phyloP scores from a whole-genome alignment of 30 jellyfish, hydroid and myxozoan species.

The Chrysaora quinquecirrha region DNA sequence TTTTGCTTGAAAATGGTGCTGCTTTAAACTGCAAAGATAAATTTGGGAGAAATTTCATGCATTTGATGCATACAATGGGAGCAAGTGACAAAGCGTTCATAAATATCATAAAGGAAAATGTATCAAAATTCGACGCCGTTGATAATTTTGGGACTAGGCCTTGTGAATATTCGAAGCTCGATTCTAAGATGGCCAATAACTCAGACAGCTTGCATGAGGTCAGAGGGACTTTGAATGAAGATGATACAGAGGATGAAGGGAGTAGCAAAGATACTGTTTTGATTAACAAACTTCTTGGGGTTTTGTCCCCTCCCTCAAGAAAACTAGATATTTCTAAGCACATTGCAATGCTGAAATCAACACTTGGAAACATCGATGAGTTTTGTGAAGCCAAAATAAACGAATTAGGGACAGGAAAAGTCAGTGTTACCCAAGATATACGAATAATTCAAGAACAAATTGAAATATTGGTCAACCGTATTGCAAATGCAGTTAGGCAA shows the following conservation, averaged over 20 bases:
- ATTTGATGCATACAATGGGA: background rate
- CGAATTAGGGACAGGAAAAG: background rate
- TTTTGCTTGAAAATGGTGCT: slow-evolving; percentile 3
- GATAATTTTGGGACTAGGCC: background rate
- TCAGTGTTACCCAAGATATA: background rate
- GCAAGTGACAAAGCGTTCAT: too few relatives aligned
- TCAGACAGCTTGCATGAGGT: background rate
- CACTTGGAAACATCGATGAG: background rate
- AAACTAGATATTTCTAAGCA: background rate
- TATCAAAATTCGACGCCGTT: background rate
- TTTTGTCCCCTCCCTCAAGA: background rate
- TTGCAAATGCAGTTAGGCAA: slow-evolving; percentile 5
- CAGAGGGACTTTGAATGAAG: background rate
- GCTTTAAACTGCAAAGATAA: background rate
- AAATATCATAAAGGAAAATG: background rate
- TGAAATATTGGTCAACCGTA: slow-evolving; percentile 6
- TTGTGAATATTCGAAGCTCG: background rate
- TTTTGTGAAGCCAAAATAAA: slow-evolving; percentile 1
- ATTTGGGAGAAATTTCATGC: slow-evolving; percentile 1
- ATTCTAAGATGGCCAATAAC: background rate
- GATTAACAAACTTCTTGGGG: background rate
- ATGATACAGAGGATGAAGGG: background rate
- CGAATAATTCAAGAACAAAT: background rate
- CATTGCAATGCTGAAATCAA: background rate
- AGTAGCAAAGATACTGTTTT: background rate